These are phyloP conservation scores for Pterostichus niger DNA, from an alignment of 2,888 invertebrate genomes.

Conservation along the genomic window DNA sequence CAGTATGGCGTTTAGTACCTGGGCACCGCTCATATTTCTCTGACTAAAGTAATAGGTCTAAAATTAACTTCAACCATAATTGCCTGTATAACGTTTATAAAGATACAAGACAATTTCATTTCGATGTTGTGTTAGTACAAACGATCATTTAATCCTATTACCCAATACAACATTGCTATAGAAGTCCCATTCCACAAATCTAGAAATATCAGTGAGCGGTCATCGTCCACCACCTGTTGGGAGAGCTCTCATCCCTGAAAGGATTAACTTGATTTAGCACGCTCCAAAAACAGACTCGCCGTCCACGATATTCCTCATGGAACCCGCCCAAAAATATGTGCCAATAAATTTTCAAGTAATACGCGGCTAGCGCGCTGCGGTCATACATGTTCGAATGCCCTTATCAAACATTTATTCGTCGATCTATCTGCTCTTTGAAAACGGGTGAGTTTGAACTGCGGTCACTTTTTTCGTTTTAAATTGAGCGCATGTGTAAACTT, in stretches of 20 bases:
- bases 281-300: not conserved
- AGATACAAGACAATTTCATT: too few relatives aligned
- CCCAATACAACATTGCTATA: too few relatives aligned
- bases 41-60: too few relatives aligned
- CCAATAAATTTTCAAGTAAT: constrained; percentile 1
- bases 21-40: too few relatives aligned
- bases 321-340: not conserved
- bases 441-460: not conserved
- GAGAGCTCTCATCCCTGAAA: not conserved
- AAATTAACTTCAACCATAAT: too few relatives aligned
- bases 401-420: not conserved
- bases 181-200: too few relatives aligned
- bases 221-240: constrained; percentile 7
- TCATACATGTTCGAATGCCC: not conserved
- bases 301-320: constrained; percentile 3
- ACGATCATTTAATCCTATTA: too few relatives aligned
- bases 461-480: too few relatives aligned
- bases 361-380: not conserved
- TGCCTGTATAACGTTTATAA: too few relatives aligned
- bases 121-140: too few relatives aligned
- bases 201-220: not conserved
- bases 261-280: not conserved
- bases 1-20: too few relatives aligned
- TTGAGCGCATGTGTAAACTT: too few relatives aligned
- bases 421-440: not conserved